Base-by-base conservation (phyloP, 1,140 invertebrate species). In the Helicorthomorpha holstii region DNA sequence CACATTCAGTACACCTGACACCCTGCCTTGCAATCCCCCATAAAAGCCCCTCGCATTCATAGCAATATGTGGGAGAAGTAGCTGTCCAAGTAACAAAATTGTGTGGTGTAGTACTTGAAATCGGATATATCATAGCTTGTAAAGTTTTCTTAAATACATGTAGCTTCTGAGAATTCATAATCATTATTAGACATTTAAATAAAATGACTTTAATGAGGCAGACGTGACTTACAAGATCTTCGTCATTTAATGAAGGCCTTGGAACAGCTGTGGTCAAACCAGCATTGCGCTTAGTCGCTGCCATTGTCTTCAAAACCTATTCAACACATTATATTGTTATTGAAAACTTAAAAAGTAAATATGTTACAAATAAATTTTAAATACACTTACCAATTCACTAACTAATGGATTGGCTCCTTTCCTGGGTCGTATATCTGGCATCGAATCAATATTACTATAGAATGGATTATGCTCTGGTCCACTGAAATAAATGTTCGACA, bases 61-160 rank as follows among this genome's bases (percentile, higher is more conserved):
- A 98, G 67, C 96, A 99, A 68, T 97, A 98, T 0, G 94, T 98
- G 1, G 96, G 95, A 1, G 92, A 96, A 2, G 95, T 98, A 2
- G 95, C 95, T 19, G 92, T 96, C 89, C 93, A 98, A 21, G 94
- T 80, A 29, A 96, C 83, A 71, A 99, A 99, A 69, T 97, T 98
- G 74, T 99, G 96, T 1, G 96, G 96, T 12, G 95, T 99, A 1
- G 95, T 98, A 51, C 89, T 92, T 16, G 91, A 97, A 62, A 99
- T 99, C 0, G 96, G 96, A 66, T 99, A 98, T 60, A 95, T 93
- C 57, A 98, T 76, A 0, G 96, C 96, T 72, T 99, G 95, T 22
- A 99, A 78, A 0, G 94, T 95, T 72, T 99, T 99, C 78, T 97
- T 97, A 76, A 99, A 99, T 23, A 99, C 96, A 75, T 98, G 94